phyloP scores from a whole-genome alignment of 2,888 invertebrate genomes.

The Lycia hirtaria region DNA sequence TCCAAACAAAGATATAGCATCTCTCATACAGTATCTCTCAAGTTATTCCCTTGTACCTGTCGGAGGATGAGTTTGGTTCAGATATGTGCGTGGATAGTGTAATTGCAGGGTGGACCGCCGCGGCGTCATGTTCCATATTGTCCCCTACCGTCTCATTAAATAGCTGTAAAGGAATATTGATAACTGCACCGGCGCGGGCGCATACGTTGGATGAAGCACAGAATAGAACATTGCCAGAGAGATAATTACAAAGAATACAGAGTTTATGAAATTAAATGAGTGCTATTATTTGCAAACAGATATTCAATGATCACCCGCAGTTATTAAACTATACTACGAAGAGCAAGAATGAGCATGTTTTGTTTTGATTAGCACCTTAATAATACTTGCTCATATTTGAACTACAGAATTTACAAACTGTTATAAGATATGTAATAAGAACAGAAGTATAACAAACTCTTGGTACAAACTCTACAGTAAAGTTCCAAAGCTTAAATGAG shows the following conservation, averaged over 20 bases:
- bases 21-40: not conserved
- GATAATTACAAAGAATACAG: not conserved
- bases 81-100: constrained; percentile 13
- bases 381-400: too few species aligned
- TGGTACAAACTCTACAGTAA: too few species aligned
- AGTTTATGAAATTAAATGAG: too few species aligned
- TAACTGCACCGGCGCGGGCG: constrained; percentile 43
- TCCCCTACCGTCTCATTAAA: constrained; percentile 48
- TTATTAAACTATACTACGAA: too few species aligned
- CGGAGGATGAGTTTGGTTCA: constrained; percentile 6
- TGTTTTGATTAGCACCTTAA: too few species aligned
- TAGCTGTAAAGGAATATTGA: constrained; percentile 55
- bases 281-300: too few species aligned
- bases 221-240: not conserved
- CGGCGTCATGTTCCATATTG: constrained; percentile 45
- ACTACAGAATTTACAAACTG: too few species aligned
- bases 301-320: too few species aligned
- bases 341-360: too few species aligned
- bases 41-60: constrained; percentile 8
- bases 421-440: too few species aligned
- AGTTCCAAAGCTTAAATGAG: too few species aligned
- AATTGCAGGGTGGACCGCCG: constrained; percentile 25
- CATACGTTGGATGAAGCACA: constrained; percentile 16
- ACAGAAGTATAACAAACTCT: too few species aligned
- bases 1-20: not conserved